Percentiles rank a stretch among this genome's conserved stretches.
Conservation (phyloP, 2,888 invertebrate species). For the Amblyteles armatorius region DNA sequence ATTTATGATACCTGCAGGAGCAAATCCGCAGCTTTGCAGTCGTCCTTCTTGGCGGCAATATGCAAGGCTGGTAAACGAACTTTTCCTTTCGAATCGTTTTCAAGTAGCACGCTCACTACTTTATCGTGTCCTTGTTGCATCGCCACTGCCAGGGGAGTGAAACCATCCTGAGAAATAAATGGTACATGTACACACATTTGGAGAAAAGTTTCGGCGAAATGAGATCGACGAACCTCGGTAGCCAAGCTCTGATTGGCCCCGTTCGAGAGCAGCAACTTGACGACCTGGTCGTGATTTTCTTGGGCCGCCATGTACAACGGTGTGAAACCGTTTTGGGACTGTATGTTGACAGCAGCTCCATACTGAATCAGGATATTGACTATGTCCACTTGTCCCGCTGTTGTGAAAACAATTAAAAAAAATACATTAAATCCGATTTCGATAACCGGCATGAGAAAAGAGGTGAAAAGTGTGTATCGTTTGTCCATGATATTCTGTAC, state of each 20-base stretch:
- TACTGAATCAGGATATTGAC: slow-evolving; percentile 95
- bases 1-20: slow-evolving; percentile 90
- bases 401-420: neutral
- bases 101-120: slow-evolving; percentile 97
- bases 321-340: slow-evolving; percentile 98
- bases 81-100: slow-evolving; percentile 98
- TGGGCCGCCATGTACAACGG: slow-evolving; percentile 99
- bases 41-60: slow-evolving; percentile 99
- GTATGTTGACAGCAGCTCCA: slow-evolving; percentile 98
- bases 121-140: slow-evolving; percentile 99
- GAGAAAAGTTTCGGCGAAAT: neutral
- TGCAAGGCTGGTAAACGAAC: slow-evolving; percentile 98
- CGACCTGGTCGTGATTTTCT: slow-evolving; percentile 97
- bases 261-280: slow-evolving; percentile 95
- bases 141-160: slow-evolving; percentile 99
- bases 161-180: slow-evolving; percentile 92
- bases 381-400: slow-evolving; percentile 97
- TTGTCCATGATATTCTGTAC: too few relatives aligned
- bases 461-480: too few relatives aligned
- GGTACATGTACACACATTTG: too few relatives aligned
- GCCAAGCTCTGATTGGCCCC: slow-evolving; percentile 98
- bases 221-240: slow-evolving; percentile 90
- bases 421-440: neutral
- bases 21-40: slow-evolving; percentile 97
- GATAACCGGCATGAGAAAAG: neutral